Evolutionary conservation across 2,797 vertebrate genomes (phyloP), one percentile per base, ranked within the genome.

Genomic region (Onychomys arenicola): DNA sequence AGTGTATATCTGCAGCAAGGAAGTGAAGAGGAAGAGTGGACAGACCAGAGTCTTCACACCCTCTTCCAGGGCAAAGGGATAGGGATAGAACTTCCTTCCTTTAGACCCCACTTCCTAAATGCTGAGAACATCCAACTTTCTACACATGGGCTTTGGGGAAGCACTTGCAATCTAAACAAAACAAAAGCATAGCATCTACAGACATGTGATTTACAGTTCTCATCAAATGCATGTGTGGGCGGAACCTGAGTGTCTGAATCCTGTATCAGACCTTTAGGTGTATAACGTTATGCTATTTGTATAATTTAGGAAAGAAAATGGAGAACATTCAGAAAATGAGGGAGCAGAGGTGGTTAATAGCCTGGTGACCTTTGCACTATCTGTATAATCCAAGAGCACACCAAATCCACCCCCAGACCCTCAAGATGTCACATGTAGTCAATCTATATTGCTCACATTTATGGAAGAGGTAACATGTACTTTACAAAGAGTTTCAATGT

Each of bases 241-340:
- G 32, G 29, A 77, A 9, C 6, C 61, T 73, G 55, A 32, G 25
- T 40, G 37, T 78, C 71, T 93, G 63, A 84, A 97, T 80, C 59
- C 12, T 93, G 21, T 67, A 17, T 75, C 84, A 75, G 40, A 57
- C n/a, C 52, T 84, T 91, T 23, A 83, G 34, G 23, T 84, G 34
- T 29, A 57, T 73, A 65, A 75, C 94, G 34, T 75, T n/a, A 77
- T 5, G 21, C 23, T 55, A 37, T 77, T 81, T 89, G 67, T 19
- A 69, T 69, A 71, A 89, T 69, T 65, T 82, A 71, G 9, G 34
- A 86, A 81, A 63, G 29, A 94, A 76, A 91, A 87, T 84, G 23
- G 17, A 89, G n/a, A 87, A 12, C 3, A 40, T 37, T 21, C 63
- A 76, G 32, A 89, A 27, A 89, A 80, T 80, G 32, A 17, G 49